phyloP scores from a whole-genome alignment of 2,888 invertebrate genomes.

The Ptychoptera albimana region DNA sequence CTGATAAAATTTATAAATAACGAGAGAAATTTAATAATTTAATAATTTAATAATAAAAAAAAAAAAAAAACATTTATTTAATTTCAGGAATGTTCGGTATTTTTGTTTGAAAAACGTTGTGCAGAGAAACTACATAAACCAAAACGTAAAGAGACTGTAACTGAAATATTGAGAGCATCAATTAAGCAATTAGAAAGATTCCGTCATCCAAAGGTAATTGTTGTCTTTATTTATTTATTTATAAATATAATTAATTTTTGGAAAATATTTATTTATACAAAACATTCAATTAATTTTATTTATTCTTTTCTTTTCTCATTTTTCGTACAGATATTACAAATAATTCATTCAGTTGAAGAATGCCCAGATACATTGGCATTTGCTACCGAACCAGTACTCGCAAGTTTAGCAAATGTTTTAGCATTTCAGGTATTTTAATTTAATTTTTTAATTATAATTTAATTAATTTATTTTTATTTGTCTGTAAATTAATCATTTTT shows the following conservation, averaged over 20 bases:
- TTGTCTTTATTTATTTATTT: background rate
- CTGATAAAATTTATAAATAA: too few species aligned
- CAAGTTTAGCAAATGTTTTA: slow-evolving; percentile 77
- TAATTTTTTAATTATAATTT: too few species aligned
- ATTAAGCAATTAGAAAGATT: slow-evolving; percentile 65
- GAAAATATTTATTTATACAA: background rate
- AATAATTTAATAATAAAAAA: slow-evolving; percentile 5
- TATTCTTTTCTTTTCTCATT: slow-evolving; percentile 1
- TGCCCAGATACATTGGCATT: slow-evolving; percentile 80
- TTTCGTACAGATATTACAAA: slow-evolving; percentile 37
- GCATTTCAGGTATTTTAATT: slow-evolving; percentile 50
- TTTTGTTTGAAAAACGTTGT: slow-evolving; percentile 82
- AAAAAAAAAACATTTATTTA: too few species aligned
- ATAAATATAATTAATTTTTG: background rate
- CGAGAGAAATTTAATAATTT: background rate
- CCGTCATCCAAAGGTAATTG: slow-evolving; percentile 58
- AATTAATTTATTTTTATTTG: too few species aligned
- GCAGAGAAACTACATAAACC: slow-evolving; percentile 89
- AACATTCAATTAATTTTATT: slow-evolving; percentile 4
- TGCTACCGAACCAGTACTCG: slow-evolving; percentile 81
- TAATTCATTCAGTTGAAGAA: slow-evolving; percentile 62
- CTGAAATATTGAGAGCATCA: slow-evolving; percentile 69
- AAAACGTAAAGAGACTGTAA: slow-evolving; percentile 78
- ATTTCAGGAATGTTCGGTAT: slow-evolving; percentile 79
- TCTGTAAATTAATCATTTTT: too few species aligned